phyloP scores from a whole-genome alignment of 2,113 vertebrate species.

The Tyto alba region DNA sequence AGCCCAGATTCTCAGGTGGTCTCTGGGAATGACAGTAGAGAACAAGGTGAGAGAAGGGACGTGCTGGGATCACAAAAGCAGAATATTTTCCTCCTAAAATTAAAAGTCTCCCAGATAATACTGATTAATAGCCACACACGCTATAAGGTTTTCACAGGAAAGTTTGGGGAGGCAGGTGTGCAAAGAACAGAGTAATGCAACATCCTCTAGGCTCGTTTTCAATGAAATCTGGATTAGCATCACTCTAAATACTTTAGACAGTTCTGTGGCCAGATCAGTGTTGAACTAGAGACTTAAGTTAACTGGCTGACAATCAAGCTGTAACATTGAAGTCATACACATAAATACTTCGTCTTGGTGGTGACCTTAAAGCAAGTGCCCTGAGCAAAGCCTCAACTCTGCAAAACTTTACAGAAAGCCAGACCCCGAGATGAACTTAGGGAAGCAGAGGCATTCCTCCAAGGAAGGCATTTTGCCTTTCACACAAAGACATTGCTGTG shows the following conservation, averaged over 20 bases:
- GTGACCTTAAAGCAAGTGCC: background rate
- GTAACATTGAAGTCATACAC: background rate
- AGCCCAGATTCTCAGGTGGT: background rate
- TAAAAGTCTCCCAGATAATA: background rate
- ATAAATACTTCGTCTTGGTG: background rate
- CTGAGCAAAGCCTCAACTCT: background rate
- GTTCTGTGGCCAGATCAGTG: background rate
- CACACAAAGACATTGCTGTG: conserved; percentile 46
- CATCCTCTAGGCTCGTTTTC: background rate
- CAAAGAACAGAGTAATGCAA: background rate
- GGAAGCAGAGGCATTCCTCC: background rate
- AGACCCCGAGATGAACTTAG: background rate
- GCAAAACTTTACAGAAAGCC: background rate
- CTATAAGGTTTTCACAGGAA: background rate
- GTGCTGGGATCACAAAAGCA: background rate
- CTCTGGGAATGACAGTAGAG: background rate
- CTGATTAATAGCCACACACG: background rate
- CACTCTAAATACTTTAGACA: background rate
- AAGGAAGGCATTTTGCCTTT: background rate
- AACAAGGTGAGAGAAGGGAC: background rate
- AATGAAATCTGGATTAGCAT: background rate
- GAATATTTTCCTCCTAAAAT: background rate
- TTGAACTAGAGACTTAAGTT: background rate
- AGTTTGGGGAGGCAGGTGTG: background rate
- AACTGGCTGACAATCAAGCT: background rate